Evolutionary conservation across 2,797 vertebrate species (phyloP), one percentile per base, ranked within the genome.

Genomic region (Artibeus jamaicensis): DNA sequence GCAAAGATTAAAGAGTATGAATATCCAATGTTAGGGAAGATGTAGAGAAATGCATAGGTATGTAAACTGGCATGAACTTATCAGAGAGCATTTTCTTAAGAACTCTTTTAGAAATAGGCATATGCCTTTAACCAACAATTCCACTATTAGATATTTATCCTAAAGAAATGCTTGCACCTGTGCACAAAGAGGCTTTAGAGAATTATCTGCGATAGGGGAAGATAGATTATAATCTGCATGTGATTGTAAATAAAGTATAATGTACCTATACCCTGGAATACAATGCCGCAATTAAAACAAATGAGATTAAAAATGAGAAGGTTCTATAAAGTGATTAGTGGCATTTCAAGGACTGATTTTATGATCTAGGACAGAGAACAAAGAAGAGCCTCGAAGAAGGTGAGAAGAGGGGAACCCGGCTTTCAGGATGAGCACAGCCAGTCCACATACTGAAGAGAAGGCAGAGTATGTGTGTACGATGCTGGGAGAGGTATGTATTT

Each of bases 201-300:
- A 81, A 32, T 82, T 78, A 3, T 86, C 82, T 74, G 5, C 73
- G 67, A 21, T 44, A 71, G 11, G 24, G n/a, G 24, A 83, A 77
- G 42, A 62, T 39, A 93, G 37, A 78, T 76, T 70, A 57, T n/a
- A 57, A 85, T 85, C 26, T 50, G 37, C 76, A 32, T 11, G 8
- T 89, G 12, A 34, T 94, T 83, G 71, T 50, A 39, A 70, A 39
- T 81, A 92, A 95, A 77, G 15, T 86, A 89, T 48, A 86, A n/a
- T 67, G 18, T 39, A 67, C 29, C 50, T 79, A 10, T 77, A 12
- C 37, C 55, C 14, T 88, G n/a, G 22, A 94, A 32, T 85, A 82
- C 19, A 39, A 77, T 82, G 24, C 44, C 76, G 37, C 37, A n/a
- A 24, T 91, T 79, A 76, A 95, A 93, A 77, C 68, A 50, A 86